Conservation (phyloP, 2,797 vertebrate species). For the Falco concolor region DNA sequence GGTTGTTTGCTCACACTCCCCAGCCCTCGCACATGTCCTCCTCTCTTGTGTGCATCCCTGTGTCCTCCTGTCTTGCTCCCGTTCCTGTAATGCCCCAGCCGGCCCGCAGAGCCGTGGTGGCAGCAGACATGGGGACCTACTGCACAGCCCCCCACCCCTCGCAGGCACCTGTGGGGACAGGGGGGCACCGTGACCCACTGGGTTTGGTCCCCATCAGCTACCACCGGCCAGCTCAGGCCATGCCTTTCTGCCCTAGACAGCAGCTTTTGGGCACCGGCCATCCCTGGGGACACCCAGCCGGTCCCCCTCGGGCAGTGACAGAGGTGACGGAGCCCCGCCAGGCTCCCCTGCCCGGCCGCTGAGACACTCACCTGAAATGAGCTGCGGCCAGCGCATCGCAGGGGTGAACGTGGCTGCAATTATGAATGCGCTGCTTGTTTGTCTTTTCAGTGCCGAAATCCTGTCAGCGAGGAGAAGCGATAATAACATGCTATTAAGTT, state of each 20-base stretch:
- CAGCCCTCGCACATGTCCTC: not conserved
- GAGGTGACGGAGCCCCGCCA: not conserved
- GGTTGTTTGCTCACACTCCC: not conserved
- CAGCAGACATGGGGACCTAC: not conserved
- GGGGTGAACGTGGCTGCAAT: slow-evolving; percentile 65
- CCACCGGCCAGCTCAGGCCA: not conserved
- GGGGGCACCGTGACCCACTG: not conserved
- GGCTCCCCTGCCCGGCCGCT: not conserved
- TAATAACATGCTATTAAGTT: slow-evolving; percentile 81
- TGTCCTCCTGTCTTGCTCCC: not conserved
- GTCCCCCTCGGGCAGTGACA: not conserved
- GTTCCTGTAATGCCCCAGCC: not conserved
- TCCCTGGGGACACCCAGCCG: not conserved
- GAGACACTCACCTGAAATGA: slow-evolving; percentile 66
- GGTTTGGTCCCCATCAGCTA: not conserved
- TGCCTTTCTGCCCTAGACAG: not conserved
- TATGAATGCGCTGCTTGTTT: slow-evolving; percentile 72
- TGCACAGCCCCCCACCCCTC: rapidly evolving
- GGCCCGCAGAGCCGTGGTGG: rapidly evolving
- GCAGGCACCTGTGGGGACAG: rapidly evolving
- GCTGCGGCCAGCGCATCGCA: not conserved
- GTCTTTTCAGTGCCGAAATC: slow-evolving; percentile 74
- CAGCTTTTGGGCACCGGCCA: not conserved
- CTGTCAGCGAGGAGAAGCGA: slow-evolving; percentile 75
- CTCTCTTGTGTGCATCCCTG: not conserved